These are phyloP conservation scores for Anguilla obscura DNA, from an alignment of 2,797 vertebrate species.

Conservation along the genomic window DNA sequence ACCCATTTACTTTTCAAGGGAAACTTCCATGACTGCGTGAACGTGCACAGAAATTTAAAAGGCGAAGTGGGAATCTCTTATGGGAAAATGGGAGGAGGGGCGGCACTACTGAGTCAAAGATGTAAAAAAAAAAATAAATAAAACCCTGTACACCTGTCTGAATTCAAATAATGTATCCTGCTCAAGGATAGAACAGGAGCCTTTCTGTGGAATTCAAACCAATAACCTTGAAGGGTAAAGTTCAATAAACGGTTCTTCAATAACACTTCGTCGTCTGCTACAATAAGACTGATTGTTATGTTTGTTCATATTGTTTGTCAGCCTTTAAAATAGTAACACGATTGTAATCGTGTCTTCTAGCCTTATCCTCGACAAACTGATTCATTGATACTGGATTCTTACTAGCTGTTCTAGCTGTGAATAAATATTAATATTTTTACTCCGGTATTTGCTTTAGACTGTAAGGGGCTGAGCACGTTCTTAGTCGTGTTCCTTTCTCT, in stretches of 20 bases:
- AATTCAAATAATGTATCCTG: not conserved
- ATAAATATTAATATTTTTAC: not conserved
- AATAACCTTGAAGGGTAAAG: not conserved
- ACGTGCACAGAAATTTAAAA: not conserved
- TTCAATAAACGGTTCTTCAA: not conserved
- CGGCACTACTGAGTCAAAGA: not conserved
- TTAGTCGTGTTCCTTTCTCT: conserved; percentile 16
- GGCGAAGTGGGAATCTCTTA: not conserved
- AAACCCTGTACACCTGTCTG: not conserved
- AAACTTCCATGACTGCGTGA: not conserved
- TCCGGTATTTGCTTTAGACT: not conserved
- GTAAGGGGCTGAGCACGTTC: not conserved
- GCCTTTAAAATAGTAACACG: not conserved
- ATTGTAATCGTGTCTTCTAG: not conserved
- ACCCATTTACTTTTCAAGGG: not conserved
- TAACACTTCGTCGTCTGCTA: not conserved
- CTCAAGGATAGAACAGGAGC: not conserved
- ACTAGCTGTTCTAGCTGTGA: not conserved
- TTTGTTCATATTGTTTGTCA: not conserved
- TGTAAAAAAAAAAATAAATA: no score
- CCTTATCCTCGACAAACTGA: not conserved
- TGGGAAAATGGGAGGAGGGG: not conserved
- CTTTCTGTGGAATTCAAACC: not conserved
- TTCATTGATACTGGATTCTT: not conserved
- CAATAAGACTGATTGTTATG: not conserved